These are phyloP conservation scores for Myiotriccus ornatus DNA, from an alignment of 2,797 vertebrate species.

Conservation along the genomic window DNA sequence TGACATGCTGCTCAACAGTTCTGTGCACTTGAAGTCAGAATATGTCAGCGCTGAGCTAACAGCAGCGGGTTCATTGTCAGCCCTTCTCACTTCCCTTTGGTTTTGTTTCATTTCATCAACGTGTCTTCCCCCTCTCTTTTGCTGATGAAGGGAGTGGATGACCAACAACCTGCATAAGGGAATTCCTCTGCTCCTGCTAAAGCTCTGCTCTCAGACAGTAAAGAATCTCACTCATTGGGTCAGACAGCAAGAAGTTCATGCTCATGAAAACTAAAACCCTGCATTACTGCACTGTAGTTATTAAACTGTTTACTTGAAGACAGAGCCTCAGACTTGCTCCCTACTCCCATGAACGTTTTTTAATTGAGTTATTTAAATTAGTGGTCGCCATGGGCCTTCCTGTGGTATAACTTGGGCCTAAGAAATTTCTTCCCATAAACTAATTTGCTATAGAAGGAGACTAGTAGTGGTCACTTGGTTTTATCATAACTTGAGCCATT, in stretches of 20 bases:
- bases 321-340: neutral
- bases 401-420: neutral
- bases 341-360: neutral
- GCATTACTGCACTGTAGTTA: neutral
- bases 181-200: neutral
- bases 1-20: neutral
- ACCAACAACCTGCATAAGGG: neutral
- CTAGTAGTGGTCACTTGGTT: neutral
- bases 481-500: neutral
- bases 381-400: neutral
- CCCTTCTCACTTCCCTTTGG: neutral
- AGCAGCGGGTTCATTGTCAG: neutral
- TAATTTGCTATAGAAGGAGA: neutral
- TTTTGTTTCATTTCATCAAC: rapidly evolving
- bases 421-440: neutral
- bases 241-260: neutral
- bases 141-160: rapidly evolving
- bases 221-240: neutral
- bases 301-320: neutral
- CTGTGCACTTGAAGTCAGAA: neutral
- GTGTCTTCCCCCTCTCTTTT: neutral
- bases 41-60: neutral
- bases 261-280: neutral
- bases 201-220: neutral
- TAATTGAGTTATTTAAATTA: neutral